Percentiles rank a stretch among this genome's conserved stretches.
phyloP scores from a whole-genome alignment of 2,113 vertebrate species.

The Campylomormyrus numenius region DNA sequence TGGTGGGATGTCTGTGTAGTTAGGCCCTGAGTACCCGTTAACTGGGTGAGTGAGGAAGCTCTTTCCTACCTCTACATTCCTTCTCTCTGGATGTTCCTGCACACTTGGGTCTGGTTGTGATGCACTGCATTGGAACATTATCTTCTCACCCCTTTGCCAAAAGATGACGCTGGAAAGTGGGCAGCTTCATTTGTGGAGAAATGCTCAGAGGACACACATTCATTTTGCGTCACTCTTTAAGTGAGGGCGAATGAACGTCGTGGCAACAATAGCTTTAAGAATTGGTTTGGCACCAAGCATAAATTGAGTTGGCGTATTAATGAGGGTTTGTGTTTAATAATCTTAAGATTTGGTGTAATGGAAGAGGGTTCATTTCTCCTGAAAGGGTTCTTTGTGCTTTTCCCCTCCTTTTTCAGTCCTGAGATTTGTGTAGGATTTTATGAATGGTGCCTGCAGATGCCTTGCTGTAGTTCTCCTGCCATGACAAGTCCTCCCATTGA shows the following conservation, averaged over 20 bases:
- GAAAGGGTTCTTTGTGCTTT: neutral
- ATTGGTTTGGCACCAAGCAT: neutral
- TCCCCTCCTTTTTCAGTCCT: neutral
- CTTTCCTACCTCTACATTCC: neutral
- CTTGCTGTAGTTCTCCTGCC: neutral
- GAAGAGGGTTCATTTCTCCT: neutral
- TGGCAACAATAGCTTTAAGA: neutral
- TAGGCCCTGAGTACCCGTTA: neutral
- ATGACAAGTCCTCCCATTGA: neutral
- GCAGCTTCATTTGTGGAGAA: neutral
- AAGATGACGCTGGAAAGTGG: neutral
- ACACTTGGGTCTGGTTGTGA: neutral
- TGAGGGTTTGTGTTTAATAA: neutral
- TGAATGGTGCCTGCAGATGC: neutral
- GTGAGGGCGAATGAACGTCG: neutral
- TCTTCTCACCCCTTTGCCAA: neutral
- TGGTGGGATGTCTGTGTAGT: neutral
- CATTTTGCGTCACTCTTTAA: neutral
- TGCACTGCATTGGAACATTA: constrained; percentile 7
- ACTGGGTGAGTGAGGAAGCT: neutral
- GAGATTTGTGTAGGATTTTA: neutral
- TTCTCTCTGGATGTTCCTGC: neutral
- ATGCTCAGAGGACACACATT: neutral
- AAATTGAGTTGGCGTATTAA: neutral
- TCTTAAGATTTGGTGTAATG: neutral